These are phyloP conservation scores for Oxyura jamaicensis DNA, from an alignment of 2,113 vertebrate species.

Conservation along the genomic window DNA sequence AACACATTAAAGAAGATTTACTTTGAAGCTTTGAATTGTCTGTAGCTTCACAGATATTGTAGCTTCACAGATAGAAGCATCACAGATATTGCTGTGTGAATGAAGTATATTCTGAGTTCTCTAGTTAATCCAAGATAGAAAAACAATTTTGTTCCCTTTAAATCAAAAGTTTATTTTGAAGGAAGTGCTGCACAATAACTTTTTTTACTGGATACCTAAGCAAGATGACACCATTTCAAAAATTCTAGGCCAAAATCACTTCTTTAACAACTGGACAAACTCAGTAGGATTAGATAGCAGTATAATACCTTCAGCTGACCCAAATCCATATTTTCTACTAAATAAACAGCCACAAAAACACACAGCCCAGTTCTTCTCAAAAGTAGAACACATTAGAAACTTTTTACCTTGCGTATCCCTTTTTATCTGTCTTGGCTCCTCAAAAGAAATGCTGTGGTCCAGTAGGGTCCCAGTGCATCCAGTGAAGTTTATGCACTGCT, in stretches of 20 bases:
- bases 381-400: neutral
- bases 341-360: neutral
- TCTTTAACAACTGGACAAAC: neutral
- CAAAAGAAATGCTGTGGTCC: neutral
- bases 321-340: constrained; percentile 14
- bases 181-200: neutral
- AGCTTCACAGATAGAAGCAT: no score
- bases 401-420: neutral
- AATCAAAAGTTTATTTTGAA: neutral
- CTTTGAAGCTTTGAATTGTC: constrained; percentile 50
- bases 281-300: neutral
- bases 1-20: constrained; percentile 55
- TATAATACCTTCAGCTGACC: neutral
- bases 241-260: neutral
- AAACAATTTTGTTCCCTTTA: neutral
- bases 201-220: neutral
- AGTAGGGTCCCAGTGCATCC: neutral
- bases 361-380: neutral
- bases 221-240: neutral
- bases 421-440: neutral
- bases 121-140: neutral
- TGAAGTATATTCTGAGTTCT: constrained; percentile 53
- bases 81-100: neutral
- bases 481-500: neutral
- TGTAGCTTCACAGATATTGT: no score